These are phyloP conservation scores for Archivesica marissinica DNA, from an alignment of 1,140 invertebrate genomes.

Conservation along the genomic window DNA sequence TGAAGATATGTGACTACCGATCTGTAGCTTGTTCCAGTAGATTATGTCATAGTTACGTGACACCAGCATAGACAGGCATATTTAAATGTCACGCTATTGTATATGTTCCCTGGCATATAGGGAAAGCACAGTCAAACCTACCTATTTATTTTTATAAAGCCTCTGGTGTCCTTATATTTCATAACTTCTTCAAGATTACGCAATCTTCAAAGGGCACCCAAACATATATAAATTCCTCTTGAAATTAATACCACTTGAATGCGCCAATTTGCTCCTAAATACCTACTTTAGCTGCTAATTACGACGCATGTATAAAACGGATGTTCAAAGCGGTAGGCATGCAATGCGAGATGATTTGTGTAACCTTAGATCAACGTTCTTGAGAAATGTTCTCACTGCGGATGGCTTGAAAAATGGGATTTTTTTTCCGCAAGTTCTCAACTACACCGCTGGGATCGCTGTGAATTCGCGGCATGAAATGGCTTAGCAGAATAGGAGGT, in stretches of 20 bases:
- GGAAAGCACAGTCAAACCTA: no score
- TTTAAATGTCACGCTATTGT: no score
- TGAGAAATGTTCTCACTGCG: not conserved
- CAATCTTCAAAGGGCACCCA: not conserved
- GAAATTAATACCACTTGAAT: slow-evolving; percentile 4
- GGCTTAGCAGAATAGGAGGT: not conserved
- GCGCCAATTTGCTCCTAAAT: slow-evolving; percentile 23
- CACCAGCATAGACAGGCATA: no score
- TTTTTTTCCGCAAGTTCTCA: not conserved
- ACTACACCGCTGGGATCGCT: not conserved
- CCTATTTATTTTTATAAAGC: no score
- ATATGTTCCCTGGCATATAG: no score
- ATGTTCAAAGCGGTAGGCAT: slow-evolving; percentile 35
- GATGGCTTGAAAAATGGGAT: not conserved
- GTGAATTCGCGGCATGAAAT: slow-evolving; percentile 12
- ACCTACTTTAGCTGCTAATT: slow-evolving; percentile 30
- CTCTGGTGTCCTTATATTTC: not conserved
- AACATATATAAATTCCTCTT: slow-evolving; percentile 10
- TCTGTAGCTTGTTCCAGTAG: no score
- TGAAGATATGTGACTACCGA: no score
- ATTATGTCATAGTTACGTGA: no score
- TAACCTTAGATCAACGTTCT: slow-evolving; percentile 22
- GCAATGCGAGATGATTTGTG: slow-evolving; percentile 1
- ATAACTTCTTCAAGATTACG: not conserved
- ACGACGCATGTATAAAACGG: slow-evolving; percentile 8